Evolutionary conservation across 2,113 vertebrate genomes (phyloP).

Genomic region (Periophthalmus modestus): DNA sequence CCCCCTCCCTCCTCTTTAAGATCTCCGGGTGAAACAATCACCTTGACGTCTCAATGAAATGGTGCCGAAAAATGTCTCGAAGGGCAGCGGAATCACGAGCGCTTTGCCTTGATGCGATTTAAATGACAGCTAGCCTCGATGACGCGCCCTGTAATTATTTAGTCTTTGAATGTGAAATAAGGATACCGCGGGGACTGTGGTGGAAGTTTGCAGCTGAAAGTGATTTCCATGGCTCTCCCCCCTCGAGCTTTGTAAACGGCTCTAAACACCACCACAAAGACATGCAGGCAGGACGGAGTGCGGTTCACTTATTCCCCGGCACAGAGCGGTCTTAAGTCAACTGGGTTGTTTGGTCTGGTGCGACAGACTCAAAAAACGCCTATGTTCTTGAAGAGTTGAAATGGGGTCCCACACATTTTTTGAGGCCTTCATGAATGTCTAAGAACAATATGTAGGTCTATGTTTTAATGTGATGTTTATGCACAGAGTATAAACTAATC

Average conservation of each 20-base stretch:
- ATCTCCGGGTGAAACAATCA: slow-evolving; percentile 15
- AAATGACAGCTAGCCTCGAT: slow-evolving; percentile 50
- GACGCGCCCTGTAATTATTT: slow-evolving; percentile 70
- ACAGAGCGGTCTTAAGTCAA: slow-evolving; percentile 22
- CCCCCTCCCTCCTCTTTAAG: neutral
- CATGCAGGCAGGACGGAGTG: slow-evolving; percentile 28
- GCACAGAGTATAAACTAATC: neutral
- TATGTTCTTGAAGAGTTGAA: slow-evolving; percentile 20
- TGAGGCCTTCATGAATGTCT: neutral
- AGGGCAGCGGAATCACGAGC: slow-evolving; percentile 3
- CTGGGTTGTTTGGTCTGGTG: slow-evolving; percentile 19
- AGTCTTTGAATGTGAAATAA: slow-evolving; percentile 60
- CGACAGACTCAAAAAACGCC: slow-evolving; percentile 8
- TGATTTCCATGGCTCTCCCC: slow-evolving; percentile 41
- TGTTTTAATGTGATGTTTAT: neutral
- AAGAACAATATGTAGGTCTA: neutral
- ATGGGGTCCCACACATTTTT: neutral
- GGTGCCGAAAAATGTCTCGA: neutral
- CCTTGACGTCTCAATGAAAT: slow-evolving; percentile 21
- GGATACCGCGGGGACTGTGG: slow-evolving; percentile 46
- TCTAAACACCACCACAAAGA: slow-evolving; percentile 27
- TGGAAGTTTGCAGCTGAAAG: slow-evolving; percentile 57
- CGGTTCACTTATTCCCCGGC: slow-evolving; percentile 44
- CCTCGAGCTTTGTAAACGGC: slow-evolving; percentile 17
- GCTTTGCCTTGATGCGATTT: slow-evolving; percentile 51